phyloP scores from a whole-genome alignment of 2,113 vertebrate genomes.

The Acinonyx jubatus region DNA sequence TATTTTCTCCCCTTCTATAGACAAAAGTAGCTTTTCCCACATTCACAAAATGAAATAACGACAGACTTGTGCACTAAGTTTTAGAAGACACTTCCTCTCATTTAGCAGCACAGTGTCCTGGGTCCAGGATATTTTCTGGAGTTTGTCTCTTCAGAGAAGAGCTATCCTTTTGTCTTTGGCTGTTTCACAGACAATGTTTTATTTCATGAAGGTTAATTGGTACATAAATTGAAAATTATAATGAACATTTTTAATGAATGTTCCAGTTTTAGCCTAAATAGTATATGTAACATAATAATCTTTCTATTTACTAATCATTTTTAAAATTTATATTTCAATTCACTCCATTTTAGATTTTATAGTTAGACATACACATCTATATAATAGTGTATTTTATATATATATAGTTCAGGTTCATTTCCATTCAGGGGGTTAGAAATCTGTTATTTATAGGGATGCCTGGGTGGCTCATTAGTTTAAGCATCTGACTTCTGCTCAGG shows the following conservation, averaged over 20 bases:
- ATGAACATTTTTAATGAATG: constrained; percentile 28
- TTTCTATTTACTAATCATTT: constrained; percentile 5
- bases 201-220: neutral
- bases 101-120: neutral
- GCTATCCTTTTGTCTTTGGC: constrained; percentile 8
- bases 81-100: neutral
- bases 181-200: constrained; percentile 44
- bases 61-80: neutral
- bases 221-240: constrained; percentile 9
- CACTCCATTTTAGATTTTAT: constrained; percentile 42
- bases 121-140: constrained; percentile 5
- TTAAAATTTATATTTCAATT: constrained; percentile 12
- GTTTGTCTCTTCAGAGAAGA: neutral
- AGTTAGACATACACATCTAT: neutral
- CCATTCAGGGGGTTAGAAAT: constrained; percentile 51
- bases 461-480: no score
- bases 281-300: neutral
- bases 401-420: constrained; percentile 33
- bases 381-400: neutral
- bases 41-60: constrained; percentile 39
- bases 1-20: neutral
- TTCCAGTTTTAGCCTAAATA: constrained; percentile 4
- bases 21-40: neutral
- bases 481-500: no score
- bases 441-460: neutral